Conservation (phyloP, 1,140 invertebrate species). For the Caerostris darwini region DNA sequence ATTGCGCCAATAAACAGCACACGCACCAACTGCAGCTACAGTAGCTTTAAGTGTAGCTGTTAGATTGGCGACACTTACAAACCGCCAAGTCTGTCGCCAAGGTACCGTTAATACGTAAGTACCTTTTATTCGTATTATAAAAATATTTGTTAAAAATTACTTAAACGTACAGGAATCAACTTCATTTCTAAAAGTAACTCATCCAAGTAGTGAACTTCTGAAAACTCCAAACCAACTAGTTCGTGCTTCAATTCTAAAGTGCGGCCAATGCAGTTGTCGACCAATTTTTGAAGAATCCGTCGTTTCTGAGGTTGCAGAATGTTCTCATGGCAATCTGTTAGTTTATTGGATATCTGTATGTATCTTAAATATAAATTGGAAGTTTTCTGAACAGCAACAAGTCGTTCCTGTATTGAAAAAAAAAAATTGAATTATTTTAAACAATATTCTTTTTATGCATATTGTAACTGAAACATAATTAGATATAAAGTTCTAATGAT, state of each 20-base stretch:
- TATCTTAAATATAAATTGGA: constrained; percentile 88
- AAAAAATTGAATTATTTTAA: too few species aligned
- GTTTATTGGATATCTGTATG: constrained; percentile 87
- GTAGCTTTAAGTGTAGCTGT: too few species aligned
- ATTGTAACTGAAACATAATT: too few species aligned
- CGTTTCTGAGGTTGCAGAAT: constrained; percentile 96
- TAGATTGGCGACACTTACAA: too few species aligned
- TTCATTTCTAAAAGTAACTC: constrained; percentile 86
- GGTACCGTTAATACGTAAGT: too few species aligned
- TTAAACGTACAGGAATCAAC: constrained; percentile 84
- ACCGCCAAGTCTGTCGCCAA: too few species aligned
- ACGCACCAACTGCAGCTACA: too few species aligned
- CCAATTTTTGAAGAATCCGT: constrained; percentile 88
- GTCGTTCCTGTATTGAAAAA: not conserved
- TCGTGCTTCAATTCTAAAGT: constrained; percentile 87
- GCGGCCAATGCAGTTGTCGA: constrained; percentile 91
- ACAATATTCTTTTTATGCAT: too few species aligned
- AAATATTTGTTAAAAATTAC: not conserved
- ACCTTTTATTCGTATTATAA: not conserved
- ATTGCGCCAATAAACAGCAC: too few species aligned
- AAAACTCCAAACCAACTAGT: constrained; percentile 91
- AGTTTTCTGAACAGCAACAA: constrained; percentile 12
- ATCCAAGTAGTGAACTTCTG: constrained; percentile 93
- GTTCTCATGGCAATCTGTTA: constrained; percentile 93
- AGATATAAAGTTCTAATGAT: too few species aligned